Conservation (phyloP, 2,888 invertebrate species). For the Parascotia fuliginaria region DNA sequence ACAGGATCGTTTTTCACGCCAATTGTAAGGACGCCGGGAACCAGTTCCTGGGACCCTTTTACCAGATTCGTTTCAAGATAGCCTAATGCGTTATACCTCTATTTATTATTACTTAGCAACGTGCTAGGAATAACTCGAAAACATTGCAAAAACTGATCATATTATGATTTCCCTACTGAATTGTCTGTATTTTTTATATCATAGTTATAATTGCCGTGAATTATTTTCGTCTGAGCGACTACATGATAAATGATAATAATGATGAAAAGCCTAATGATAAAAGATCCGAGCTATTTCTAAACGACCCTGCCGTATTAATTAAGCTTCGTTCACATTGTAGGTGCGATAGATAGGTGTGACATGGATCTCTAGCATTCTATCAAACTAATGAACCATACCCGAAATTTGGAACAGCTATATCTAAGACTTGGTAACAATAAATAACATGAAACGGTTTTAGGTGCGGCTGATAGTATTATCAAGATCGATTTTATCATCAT, state of each 20-base stretch:
- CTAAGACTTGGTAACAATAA: constrained; percentile 24
- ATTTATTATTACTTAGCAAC: constrained; percentile 44
- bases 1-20: constrained; percentile 44
- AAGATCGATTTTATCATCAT: constrained; percentile 9
- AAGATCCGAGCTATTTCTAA: constrained; percentile 11
- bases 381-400: constrained; percentile 15
- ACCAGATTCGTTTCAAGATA: constrained; percentile 47
- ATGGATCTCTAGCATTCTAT: constrained; percentile 17
- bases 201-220: background rate
- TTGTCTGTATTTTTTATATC: background rate
- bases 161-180: too few species aligned
- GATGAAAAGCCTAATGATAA: constrained; percentile 14
- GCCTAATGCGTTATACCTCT: constrained; percentile 49
- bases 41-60: constrained; percentile 43
- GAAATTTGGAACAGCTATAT: constrained; percentile 18
- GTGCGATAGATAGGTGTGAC: constrained; percentile 13
- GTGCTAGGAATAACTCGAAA: constrained; percentile 22
- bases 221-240: background rate
- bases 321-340: constrained; percentile 4
- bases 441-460: constrained; percentile 30
- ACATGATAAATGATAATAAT: constrained; percentile 15
- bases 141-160: too few species aligned
- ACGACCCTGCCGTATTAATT: constrained; percentile 15
- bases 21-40: constrained; percentile 35
- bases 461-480: constrained; percentile 22